Conservation (phyloP, 1,140 invertebrate genomes). For the Leptestheria dahalacensis region DNA sequence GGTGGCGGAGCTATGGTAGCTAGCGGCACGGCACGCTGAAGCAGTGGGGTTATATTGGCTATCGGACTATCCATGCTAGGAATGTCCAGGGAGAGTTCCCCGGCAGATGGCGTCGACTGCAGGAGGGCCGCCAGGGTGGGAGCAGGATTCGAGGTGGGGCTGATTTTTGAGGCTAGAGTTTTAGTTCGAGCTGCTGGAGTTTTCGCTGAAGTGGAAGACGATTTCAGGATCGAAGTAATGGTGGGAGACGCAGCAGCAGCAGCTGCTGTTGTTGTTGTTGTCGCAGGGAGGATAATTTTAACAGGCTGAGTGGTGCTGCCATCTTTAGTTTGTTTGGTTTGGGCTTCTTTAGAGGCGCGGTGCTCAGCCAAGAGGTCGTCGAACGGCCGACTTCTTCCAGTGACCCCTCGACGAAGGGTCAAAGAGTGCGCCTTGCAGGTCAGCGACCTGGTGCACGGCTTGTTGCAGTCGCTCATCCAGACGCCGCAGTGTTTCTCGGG, state of each 20-base stretch:
- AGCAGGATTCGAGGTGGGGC: background rate
- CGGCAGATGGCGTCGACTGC: background rate
- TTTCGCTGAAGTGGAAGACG: background rate
- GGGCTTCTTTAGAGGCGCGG: slow-evolving; percentile 41
- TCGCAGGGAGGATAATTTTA: background rate
- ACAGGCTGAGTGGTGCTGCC: slow-evolving; percentile 1
- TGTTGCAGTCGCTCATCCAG: slow-evolving; percentile 41
- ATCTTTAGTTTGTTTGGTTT: slow-evolving; percentile 8
- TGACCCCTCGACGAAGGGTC: slow-evolving; percentile 51
- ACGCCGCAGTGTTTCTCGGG: slow-evolving; percentile 69
- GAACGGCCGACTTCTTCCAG: slow-evolving; percentile 55
- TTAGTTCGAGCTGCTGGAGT: background rate
- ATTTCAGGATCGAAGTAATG: background rate
- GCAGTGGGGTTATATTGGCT: background rate
- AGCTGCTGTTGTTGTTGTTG: too few species aligned
- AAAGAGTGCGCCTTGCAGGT: slow-evolving; percentile 72
- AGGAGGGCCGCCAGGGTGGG: slow-evolving; percentile 1
- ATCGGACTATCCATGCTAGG: background rate
- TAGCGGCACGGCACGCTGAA: background rate
- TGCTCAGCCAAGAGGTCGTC: slow-evolving; percentile 63
- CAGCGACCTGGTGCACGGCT: slow-evolving; percentile 58
- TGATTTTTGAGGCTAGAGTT: background rate
- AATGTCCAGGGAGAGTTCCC: background rate
- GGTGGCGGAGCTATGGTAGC: background rate
- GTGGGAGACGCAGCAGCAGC: background rate